These are phyloP conservation scores for Clinocottus analis DNA, from an alignment of 2,113 vertebrate species.

Conservation along the genomic window DNA sequence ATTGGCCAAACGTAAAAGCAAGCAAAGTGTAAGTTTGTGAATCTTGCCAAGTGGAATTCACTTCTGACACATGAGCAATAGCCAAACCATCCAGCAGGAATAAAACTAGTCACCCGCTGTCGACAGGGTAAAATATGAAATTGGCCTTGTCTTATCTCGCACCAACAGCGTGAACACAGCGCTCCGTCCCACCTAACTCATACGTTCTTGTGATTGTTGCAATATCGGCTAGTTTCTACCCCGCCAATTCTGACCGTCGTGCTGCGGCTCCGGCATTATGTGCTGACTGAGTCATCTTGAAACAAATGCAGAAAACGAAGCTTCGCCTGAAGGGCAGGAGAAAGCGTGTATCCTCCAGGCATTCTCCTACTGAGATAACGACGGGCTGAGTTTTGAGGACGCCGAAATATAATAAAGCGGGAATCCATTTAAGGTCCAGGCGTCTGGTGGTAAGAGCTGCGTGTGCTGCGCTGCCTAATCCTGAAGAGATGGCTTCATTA, in stretches of 20 bases:
- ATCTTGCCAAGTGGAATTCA: conserved; percentile 49
- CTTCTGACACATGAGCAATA: conserved; percentile 61
- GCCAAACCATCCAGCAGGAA: conserved; percentile 34
- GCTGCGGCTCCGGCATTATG: conserved; percentile 17
- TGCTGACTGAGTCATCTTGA: conserved; percentile 71
- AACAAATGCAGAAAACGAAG: conserved; percentile 69
- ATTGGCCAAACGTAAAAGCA: conserved; percentile 16
- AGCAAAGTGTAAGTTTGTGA: conserved; percentile 45
- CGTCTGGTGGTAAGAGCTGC: conserved; percentile 28
- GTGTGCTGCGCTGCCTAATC: conserved; percentile 65
- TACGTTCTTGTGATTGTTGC: conserved; percentile 65
- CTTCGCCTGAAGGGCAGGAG: conserved; percentile 60
- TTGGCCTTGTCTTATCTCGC: conserved; percentile 76
- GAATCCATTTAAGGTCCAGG: conserved; percentile 58
- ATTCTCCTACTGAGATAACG: conserved; percentile 63
- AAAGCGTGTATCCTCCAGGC: conserved; percentile 70
- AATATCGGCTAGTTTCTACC: conserved; percentile 52
- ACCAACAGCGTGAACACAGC: conserved; percentile 61
- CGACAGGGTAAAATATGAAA: conserved; percentile 64
- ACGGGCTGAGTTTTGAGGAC: conserved; percentile 45
- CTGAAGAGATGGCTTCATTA: conserved; percentile 74
- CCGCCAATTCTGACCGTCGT: conserved; percentile 50
- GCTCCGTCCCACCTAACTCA: conserved; percentile 64
- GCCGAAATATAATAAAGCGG: conserved; percentile 51
- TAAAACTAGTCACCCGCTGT: conserved; percentile 63